Conservation (phyloP, 2,888 invertebrate genomes). For the Xanthia icteritia region DNA sequence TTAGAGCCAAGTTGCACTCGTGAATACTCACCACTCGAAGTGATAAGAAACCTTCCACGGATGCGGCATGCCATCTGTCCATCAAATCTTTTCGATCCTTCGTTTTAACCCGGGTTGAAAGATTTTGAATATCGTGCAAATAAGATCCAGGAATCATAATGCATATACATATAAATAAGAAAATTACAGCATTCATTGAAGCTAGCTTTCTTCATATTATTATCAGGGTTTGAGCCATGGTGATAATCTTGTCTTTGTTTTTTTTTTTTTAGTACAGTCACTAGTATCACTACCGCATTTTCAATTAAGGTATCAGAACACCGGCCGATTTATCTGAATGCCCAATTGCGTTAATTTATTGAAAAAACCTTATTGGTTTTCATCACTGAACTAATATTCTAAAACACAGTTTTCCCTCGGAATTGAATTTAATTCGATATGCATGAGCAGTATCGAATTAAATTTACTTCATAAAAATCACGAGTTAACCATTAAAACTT, state of each 20-base stretch:
- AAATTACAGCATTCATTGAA: constrained; percentile 27
- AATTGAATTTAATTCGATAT: constrained; percentile 10
- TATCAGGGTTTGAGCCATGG: not conserved
- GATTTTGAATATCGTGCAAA: not conserved
- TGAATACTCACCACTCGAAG: constrained; percentile 68
- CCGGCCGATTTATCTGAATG: not conserved
- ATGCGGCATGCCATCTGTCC: constrained; percentile 31
- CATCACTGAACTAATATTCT: constrained; percentile 8
- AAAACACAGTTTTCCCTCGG: not conserved
- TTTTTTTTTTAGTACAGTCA: not conserved
- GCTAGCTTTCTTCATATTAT: constrained; percentile 14
- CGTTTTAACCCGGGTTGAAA: not conserved
- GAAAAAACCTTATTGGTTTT: not conserved
- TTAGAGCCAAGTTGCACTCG: not conserved
- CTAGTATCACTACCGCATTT: no score
- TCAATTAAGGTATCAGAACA: not conserved
- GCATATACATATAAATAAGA: constrained; percentile 38
- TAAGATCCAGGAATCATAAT: constrained; percentile 29
- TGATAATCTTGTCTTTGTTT: not conserved
- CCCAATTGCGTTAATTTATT: not conserved
- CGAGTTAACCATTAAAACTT: constrained; percentile 18
- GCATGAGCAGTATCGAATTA: no score
- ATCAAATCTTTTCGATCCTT: not conserved
- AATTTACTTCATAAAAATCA: not conserved
- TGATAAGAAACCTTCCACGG: constrained; percentile 44